Evolutionary conservation across 2,797 vertebrate genomes (phyloP), one percentile per base, ranked within the genome.

Genomic region (Philypnodon macrostomus): DNA sequence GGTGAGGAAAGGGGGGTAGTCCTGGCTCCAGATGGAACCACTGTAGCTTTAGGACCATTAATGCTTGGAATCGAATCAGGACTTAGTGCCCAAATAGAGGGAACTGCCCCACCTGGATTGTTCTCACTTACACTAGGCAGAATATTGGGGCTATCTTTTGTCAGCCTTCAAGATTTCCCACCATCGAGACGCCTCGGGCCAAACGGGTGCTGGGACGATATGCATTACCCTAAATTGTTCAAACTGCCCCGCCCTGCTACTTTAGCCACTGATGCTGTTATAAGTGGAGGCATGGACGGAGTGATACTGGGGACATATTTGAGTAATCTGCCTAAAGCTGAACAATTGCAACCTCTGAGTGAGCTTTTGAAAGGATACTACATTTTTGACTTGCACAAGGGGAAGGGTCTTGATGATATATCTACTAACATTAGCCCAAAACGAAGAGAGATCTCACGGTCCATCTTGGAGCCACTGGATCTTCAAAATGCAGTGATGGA

Each of bases 271-370:
- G 78, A 88, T 0, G 90, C 93, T 8, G 36, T 92, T 4, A 82
- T 95, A 53, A 90, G 91, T 2, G 93, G 93, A 2, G 94, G 90
- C 2, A 90, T 96, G 88, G 94, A 97, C 1, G 94, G 93, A 33
- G 33, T 62, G 6, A 67, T 95, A 46, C 68, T 97, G 45, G 92
- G 92, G 5, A 44, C 48, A 1, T 65, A 55, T 4, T 29, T 94
- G 32, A 70, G 60, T 35, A 49, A 44, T 4, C 42, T 64, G 0
- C 50, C 58, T 9, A 29, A 29, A 30, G 50, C 76, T 31, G 41
- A 73, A 33, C 37, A 71, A 19, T 56, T 50, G 0, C 58, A 3
- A 10, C 47, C 57, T 6, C 77, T 94, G 10, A 89, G 91, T 44
- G 15, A 58, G 2, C 73, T 92, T 14, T 76, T 96, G 38, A 85